Percentiles rank a stretch among this genome's conserved stretches.
These are phyloP conservation scores for Dromococcyx pavoninus DNA, from an alignment of 2,797 vertebrate genomes.

Conservation along the genomic window DNA sequence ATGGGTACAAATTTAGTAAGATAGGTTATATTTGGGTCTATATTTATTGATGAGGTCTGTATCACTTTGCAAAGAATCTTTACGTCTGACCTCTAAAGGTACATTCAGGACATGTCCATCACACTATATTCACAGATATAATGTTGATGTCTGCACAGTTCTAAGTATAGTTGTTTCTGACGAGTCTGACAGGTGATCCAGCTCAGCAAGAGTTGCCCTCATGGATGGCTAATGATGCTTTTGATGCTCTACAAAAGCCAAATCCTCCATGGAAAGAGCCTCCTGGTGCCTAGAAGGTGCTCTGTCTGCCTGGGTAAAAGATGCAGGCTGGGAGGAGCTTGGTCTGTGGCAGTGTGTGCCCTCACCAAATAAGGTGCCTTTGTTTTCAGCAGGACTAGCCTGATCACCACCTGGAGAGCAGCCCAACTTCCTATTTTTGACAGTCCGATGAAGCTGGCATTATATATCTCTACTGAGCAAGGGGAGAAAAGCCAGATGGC, in stretches of 20 bases:
- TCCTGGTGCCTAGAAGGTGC: neutral
- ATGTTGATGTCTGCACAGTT: neutral
- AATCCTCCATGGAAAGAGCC: neutral
- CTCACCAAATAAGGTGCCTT: neutral
- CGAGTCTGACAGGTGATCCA: rapidly evolving
- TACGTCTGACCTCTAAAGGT: neutral
- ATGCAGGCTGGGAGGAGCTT: neutral
- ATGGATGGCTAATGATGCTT: neutral
- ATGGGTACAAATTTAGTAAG: neutral
- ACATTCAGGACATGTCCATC: neutral
- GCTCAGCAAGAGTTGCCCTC: rapidly evolving
- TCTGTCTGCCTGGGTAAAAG: neutral
- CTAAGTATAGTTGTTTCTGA: neutral
- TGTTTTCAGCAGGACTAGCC: neutral
- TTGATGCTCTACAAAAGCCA: neutral
- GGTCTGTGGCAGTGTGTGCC: neutral
- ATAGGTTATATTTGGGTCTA: neutral
- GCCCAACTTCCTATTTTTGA: neutral
- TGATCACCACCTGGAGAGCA: rapidly evolving
- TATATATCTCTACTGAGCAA: neutral
- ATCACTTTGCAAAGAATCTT: neutral
- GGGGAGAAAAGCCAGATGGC: neutral
- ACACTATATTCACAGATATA: neutral
- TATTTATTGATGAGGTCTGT: neutral
- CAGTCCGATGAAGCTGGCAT: neutral